Conservation (phyloP, 2,113 vertebrate species). For the Malurus cyaneus region DNA sequence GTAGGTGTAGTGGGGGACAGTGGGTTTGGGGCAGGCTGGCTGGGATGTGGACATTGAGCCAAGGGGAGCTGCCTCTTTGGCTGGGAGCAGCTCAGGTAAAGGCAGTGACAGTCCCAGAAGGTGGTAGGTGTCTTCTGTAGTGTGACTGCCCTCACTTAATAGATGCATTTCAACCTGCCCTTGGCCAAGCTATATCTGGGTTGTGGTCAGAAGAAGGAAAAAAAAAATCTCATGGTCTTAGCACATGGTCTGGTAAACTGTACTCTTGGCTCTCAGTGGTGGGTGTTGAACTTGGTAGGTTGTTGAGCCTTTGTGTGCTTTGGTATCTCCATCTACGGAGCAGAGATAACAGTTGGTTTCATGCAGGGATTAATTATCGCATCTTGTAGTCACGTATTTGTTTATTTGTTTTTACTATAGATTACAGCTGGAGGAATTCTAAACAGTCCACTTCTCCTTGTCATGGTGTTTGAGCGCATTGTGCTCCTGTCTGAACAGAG, state of each 20-base stretch:
- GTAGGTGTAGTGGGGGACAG: not conserved
- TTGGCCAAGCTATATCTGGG: not conserved
- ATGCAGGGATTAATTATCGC: slow-evolving; percentile 8
- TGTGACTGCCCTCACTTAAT: not conserved
- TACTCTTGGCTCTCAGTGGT: not conserved
- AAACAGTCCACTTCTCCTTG: slow-evolving; percentile 37
- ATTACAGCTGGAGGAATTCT: slow-evolving; percentile 60
- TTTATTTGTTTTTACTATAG: slow-evolving; percentile 62
- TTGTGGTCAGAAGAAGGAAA: not conserved
- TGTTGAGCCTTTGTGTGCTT: slow-evolving; percentile 8
- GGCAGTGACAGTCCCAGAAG: not conserved
- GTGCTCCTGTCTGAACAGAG: slow-evolving; percentile 46
- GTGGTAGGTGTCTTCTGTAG: not conserved
- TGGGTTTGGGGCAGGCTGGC: not conserved
- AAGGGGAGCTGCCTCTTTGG: not conserved
- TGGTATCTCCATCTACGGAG: slow-evolving; percentile 6
- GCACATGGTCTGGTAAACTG: not conserved
- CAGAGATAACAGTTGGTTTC: slow-evolving; percentile 33
- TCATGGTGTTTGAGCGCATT: not conserved
- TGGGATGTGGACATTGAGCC: not conserved
- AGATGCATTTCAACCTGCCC: not conserved
- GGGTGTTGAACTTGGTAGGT: slow-evolving; percentile 25
- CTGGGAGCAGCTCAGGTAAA: not conserved
- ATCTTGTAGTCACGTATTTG: slow-evolving; percentile 29
- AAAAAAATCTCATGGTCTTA: not conserved